Base-by-base conservation (phyloP, 2,888 invertebrate species). In the Tiliacea aurago region DNA sequence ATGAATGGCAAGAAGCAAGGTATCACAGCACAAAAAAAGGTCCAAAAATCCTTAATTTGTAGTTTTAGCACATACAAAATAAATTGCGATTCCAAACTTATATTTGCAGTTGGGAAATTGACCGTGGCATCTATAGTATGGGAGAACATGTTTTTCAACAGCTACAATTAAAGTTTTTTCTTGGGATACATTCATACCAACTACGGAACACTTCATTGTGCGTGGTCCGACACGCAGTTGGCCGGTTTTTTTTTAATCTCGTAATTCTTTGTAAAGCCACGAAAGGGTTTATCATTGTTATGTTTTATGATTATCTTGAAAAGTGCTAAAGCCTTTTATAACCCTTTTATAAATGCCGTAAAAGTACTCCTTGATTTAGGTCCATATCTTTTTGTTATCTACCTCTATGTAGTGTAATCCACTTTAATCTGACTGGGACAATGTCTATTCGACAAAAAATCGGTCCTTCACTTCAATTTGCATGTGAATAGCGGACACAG, bases 381-480 rank as follows among this genome's bases (percentile, higher is more conserved):
- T 84, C 69, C 87, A 73, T 88, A 86, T 88, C 89, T 91, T 90
- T 91, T 90, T 90, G 90, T 89, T 88, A 84, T 80, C 85, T 73
- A 88, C 88, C 91, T 88, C 86, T 87, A 87, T 86, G 87, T 88
- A 90, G 87, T 85, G 85, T 87, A 87, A 89, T 89, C 87, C 81
- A 86, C 85, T 90, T 89, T 90, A 90, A 90, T 90, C 87, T 85
- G 84, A 88, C 87, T 78, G 80, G 83, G 82, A 84, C 84, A 84
- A 90, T 89, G 91, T 90, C 90, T 91, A 89, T 88, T 91, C 89
- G 89, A 91, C 93, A 93, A 93, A 93, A 93, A 93, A 91, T 90
- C 89, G 89, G 90, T 87, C 92, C 91, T 91, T 91, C 86, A 88
- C 88, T 84, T 85, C 83, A 91, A 93, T 93, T 93, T 93, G 90